Conservation (phyloP, 2,113 vertebrate species). For the Syngnathoides biaculeatus region DNA sequence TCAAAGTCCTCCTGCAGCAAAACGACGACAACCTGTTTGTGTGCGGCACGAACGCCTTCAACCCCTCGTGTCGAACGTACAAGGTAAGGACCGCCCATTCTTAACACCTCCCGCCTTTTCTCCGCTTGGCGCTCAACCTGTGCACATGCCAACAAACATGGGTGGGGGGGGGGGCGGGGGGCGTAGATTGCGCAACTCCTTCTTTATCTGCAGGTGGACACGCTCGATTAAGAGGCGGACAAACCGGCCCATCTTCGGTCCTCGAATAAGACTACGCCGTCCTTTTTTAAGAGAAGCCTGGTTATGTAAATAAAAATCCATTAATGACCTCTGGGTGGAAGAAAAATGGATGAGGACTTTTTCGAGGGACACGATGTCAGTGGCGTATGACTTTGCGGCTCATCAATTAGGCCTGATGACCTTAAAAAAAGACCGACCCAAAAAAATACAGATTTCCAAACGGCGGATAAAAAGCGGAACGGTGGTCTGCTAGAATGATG, state of each 20-base stretch:
- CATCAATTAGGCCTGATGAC: neutral
- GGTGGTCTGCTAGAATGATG: neutral
- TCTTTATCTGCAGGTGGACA: slow-evolving; percentile 56
- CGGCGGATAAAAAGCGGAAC: neutral
- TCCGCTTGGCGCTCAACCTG: neutral
- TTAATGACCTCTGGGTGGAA: slow-evolving; percentile 21
- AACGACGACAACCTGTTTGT: slow-evolving; percentile 91
- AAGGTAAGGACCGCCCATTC: slow-evolving; percentile 74
- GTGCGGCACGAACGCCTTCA: slow-evolving; percentile 97
- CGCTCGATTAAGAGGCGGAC: slow-evolving; percentile 51
- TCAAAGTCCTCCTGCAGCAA: slow-evolving; percentile 96
- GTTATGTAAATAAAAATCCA: slow-evolving; percentile 19
- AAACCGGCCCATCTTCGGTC: slow-evolving; percentile 26
- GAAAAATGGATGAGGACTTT: slow-evolving; percentile 8
- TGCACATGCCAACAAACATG: slow-evolving; percentile 17
- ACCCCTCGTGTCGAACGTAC: slow-evolving; percentile 93
- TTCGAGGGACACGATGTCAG: slow-evolving; percentile 2
- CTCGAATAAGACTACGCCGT: slow-evolving; percentile 38
- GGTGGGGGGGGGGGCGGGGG: slow-evolving; percentile 14
- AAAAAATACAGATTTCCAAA: neutral
- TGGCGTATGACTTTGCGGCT: neutral
- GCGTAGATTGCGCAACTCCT: slow-evolving; percentile 53
- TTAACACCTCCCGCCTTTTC: neutral
- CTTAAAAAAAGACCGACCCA: neutral
- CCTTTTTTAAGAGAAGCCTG: slow-evolving; percentile 26